phyloP scores from a whole-genome alignment of 2,797 vertebrate species.

The Scyliorhinus canicula region DNA sequence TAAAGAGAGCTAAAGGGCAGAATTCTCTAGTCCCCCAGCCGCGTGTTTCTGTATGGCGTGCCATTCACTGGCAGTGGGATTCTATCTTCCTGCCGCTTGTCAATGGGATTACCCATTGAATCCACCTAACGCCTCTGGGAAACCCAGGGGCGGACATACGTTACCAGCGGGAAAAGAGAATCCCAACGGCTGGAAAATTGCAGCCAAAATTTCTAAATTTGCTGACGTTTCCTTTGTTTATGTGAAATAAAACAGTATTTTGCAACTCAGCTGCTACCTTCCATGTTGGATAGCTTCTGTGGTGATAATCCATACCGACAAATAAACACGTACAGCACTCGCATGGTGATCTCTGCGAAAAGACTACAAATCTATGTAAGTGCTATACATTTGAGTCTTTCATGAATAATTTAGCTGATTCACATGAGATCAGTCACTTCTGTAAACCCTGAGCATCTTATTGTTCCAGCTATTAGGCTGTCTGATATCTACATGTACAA shows the following conservation, averaged over 20 bases:
- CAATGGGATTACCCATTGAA: too few relatives aligned
- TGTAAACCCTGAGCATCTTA: neutral
- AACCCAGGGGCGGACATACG: too few relatives aligned
- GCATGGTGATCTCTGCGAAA: neutral
- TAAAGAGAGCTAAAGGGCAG: neutral
- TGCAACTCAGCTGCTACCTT: neutral
- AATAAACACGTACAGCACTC: neutral
- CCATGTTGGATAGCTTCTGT: neutral
- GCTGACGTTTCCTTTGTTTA: neutral
- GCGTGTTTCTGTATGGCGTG: too few relatives aligned
- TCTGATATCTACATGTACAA: neutral
- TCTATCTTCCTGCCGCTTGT: too few relatives aligned
- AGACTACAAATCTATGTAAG: neutral
- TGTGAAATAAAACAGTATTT: neutral
- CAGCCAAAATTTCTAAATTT: neutral
- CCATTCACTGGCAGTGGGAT: too few relatives aligned
- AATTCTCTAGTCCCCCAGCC: too few relatives aligned
- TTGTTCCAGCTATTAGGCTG: neutral
- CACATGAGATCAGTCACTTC: neutral
- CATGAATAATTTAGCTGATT: neutral
- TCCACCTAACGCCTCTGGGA: too few relatives aligned
- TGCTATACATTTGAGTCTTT: neutral
- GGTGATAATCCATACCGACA: neutral
- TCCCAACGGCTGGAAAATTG: too few relatives aligned
- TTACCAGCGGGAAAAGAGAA: too few relatives aligned